These are phyloP conservation scores for Allenopithecus nigroviridis DNA, from an alignment of 2,797 vertebrate genomes.

Conservation along the genomic window DNA sequence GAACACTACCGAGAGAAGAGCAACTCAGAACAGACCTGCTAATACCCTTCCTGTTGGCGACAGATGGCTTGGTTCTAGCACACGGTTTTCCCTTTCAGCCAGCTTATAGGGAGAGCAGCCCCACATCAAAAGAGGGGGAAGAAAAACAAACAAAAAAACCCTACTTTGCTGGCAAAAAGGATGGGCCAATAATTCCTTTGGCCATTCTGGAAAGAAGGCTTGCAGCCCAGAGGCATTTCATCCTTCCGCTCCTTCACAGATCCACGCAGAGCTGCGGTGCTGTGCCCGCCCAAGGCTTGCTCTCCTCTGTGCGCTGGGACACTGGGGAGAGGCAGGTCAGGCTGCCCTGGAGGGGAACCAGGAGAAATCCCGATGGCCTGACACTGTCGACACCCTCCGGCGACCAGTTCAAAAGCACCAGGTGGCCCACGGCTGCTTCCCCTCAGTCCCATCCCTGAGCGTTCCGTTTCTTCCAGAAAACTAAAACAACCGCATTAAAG, in stretches of 20 bases:
- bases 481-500: neutral
- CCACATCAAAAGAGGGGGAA: neutral
- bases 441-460: neutral
- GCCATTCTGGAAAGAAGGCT: neutral
- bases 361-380: neutral
- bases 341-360: neutral
- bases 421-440: neutral
- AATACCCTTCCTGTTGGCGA: neutral
- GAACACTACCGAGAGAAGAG: neutral
- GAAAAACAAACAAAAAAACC: neutral
- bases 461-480: slow-evolving; percentile 30
- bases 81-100: fast-evolving
- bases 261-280: fast-evolving
- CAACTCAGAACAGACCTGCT: neutral
- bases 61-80: neutral
- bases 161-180: neutral
- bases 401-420: neutral
- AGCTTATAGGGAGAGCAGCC: neutral
- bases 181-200: neutral
- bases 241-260: fast-evolving
- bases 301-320: neutral
- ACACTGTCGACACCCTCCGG: fast-evolving
- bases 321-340: neutral
- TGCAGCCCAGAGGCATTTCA: neutral
- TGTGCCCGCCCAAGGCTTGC: neutral